Evolutionary conservation across 1,140 invertebrate species (phyloP).

Genomic region (Drepana arcuata): DNA sequence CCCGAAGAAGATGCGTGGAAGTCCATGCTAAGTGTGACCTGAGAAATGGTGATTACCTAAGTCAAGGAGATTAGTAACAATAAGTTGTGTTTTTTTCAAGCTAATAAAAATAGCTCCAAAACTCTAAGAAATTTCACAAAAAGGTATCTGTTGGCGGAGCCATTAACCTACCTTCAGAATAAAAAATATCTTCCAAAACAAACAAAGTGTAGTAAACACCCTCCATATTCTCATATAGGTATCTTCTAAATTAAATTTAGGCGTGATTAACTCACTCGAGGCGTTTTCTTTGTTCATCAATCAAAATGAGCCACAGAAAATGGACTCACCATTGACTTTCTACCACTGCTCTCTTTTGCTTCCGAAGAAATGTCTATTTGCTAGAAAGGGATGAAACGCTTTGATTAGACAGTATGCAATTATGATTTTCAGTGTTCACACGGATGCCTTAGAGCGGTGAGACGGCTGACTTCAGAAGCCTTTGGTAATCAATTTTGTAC

Average conservation of each 20-base stretch:
- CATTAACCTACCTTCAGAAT: too few relatives aligned
- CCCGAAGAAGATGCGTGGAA: too few relatives aligned
- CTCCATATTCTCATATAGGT: conserved; percentile 43
- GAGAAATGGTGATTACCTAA: too few relatives aligned
- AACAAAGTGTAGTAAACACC: conserved; percentile 61
- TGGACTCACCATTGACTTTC: conserved; percentile 53
- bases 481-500: conserved; percentile 64
- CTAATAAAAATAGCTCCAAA: too few relatives aligned
- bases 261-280: conserved; percentile 64
- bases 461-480: conserved; percentile 56
- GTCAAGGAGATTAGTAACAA: too few relatives aligned
- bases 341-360: conserved; percentile 32
- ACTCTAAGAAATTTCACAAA: too few relatives aligned
- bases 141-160: too few relatives aligned
- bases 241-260: conserved; percentile 67
- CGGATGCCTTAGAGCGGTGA: conserved; percentile 31
- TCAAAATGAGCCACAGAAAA: conserved; percentile 49
- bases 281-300: conserved; percentile 70
- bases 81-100: too few relatives aligned
- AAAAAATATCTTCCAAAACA: conserved; percentile 51
- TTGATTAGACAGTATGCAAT: conserved; percentile 52
- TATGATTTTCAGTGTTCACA: conserved; percentile 59
- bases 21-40: too few relatives aligned
- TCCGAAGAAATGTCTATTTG: conserved; percentile 7
- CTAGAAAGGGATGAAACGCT: conserved; percentile 24